These are phyloP conservation scores for Lysiphlebus fabarum DNA, from an alignment of 1,140 invertebrate genomes.

Conservation along the genomic window DNA sequence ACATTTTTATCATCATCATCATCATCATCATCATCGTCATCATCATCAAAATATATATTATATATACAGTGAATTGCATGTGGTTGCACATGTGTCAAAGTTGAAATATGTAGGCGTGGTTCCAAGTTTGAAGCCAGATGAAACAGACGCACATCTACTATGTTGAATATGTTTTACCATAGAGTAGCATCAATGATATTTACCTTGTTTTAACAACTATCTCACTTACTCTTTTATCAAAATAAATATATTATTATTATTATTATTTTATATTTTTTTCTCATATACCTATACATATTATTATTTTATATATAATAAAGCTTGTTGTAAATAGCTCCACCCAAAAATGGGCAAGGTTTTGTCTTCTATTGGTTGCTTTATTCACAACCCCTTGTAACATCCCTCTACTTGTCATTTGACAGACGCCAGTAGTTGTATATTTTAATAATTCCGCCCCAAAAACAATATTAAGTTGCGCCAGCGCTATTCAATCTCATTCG, in stretches of 20 bases:
- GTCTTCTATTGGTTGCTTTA: conserved; percentile 40
- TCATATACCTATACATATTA: too few species aligned
- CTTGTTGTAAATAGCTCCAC: conserved; percentile 43
- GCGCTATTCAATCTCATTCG: conserved; percentile 25
- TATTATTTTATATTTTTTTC: too few species aligned
- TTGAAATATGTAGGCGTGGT: conserved; percentile 59
- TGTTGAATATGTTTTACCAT: conserved; percentile 51
- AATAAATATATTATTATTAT: too few species aligned
- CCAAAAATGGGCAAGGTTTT: conserved; percentile 42
- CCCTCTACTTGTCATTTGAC: conserved; percentile 12
- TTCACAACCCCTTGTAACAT: neutral
- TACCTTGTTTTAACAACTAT: too few species aligned
- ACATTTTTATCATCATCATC: neutral
- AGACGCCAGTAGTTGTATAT: conserved; percentile 3
- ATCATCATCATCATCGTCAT: neutral
- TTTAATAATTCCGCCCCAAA: conserved; percentile 8
- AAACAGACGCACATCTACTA: conserved; percentile 49
- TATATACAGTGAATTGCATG: conserved; percentile 23
- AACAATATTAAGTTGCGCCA: conserved; percentile 27
- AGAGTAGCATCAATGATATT: too few species aligned
- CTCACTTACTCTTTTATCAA: too few species aligned
- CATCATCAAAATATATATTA: neutral
- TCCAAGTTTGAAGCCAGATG: conserved; percentile 36
- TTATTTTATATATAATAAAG: too few species aligned
- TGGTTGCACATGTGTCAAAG: conserved; percentile 54